A percentile compares a stretch with the other conserved stretches of the same genome.
phyloP scores from a whole-genome alignment of 2,888 invertebrate species.

The Entomobrya proxima region DNA sequence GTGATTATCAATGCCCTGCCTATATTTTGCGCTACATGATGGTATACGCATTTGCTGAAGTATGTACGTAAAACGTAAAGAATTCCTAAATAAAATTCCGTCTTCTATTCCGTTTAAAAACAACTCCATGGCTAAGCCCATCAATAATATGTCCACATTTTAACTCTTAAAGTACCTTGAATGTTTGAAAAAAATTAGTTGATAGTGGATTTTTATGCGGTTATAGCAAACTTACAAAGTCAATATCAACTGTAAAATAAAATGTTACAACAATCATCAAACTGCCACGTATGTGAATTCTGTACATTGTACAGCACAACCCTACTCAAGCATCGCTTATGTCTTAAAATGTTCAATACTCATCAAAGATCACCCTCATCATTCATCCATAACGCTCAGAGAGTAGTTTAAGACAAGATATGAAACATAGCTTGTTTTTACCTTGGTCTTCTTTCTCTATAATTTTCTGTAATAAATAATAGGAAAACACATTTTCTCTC shows the following conservation, averaged over 20 bases:
- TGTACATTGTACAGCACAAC: no score
- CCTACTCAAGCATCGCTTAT: no score
- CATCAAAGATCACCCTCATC: conserved; percentile 24
- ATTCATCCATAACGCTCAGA: neutral
- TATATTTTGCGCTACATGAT: neutral
- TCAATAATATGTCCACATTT: neutral
- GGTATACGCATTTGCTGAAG: no score
- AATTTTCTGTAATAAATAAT: conserved; percentile 71
- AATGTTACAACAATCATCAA: no score
- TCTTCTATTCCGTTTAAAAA: no score
- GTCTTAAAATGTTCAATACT: conserved; percentile 22
- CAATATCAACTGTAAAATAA: no score
- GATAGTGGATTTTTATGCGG: neutral
- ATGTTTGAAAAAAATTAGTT: neutral
- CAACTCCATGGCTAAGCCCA: neutral
- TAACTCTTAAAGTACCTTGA: neutral
- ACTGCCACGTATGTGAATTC: no score
- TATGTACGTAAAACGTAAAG: neutral
- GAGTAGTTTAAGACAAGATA: neutral
- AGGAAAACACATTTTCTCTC: conserved; percentile 37
- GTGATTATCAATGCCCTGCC: neutral
- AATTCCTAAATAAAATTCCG: neutral
- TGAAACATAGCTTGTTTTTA: neutral
- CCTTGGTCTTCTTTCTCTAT: conserved; percentile 51
- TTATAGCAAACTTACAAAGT: no score